Conservation (phyloP, 2,888 invertebrate genomes). For the Dryocosmus kuriphilus region DNA sequence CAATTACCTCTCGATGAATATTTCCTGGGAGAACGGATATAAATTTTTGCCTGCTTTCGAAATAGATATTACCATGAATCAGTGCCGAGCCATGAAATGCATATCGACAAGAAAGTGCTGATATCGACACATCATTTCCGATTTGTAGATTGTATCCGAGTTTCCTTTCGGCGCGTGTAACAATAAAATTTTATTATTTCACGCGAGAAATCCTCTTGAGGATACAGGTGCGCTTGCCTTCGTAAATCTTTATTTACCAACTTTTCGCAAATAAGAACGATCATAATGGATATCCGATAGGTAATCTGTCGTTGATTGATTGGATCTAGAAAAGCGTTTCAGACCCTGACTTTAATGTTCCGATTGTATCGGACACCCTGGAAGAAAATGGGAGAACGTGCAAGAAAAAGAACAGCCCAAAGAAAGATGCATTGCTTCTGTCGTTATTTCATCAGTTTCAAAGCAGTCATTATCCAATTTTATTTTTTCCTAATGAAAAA, state of each 20-base stretch:
- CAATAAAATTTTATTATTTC: conserved; percentile 32
- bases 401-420: neutral
- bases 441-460: conserved; percentile 1
- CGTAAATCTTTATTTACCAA: conserved; percentile 59
- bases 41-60: neutral
- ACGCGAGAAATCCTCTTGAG: conserved; percentile 31
- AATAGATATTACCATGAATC: conserved; percentile 14
- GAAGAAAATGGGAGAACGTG: neutral
- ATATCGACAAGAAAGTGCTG: neutral
- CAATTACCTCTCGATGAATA: neutral
- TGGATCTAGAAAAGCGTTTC: conserved; percentile 41
- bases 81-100: conserved; percentile 12
- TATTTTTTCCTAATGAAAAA: neutral
- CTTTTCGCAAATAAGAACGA: conserved; percentile 53
- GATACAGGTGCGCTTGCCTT: conserved; percentile 52
- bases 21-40: neutral
- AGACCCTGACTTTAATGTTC: conserved; percentile 40
- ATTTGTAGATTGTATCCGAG: conserved; percentile 32
- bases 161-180: neutral
- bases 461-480: conserved; percentile 1
- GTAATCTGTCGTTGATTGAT: conserved; percentile 30
- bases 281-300: conserved; percentile 49
- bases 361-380: conserved; percentile 12
- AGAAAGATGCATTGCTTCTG: conserved; percentile 12
- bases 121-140: conserved; percentile 15